Conservation (phyloP, 2,888 invertebrate genomes). For the Nudaria mundana region DNA sequence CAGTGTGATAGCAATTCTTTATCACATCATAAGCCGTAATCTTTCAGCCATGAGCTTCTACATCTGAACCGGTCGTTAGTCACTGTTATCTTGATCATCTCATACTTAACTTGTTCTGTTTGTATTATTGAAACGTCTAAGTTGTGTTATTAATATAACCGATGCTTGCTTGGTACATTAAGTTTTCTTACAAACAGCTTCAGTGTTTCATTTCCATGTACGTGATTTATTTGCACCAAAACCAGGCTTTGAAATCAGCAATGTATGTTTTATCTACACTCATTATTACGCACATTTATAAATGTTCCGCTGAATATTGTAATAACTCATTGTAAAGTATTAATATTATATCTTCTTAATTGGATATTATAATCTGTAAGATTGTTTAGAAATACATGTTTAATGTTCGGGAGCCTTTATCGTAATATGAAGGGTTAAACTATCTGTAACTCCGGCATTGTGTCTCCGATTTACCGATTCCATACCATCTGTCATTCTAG, state of each 20-base stretch:
- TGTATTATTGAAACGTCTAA: slow-evolving; percentile 37
- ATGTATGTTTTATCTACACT: slow-evolving; percentile 20
- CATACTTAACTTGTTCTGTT: slow-evolving; percentile 36
- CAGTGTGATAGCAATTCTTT: slow-evolving; percentile 57
- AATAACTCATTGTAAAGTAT: too few species aligned
- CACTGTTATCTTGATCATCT: slow-evolving; percentile 37
- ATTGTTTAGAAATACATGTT: too few species aligned
- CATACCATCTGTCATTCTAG: too few species aligned
- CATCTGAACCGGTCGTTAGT: slow-evolving; percentile 41
- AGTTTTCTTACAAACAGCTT: slow-evolving; percentile 41
- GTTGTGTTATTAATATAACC: slow-evolving; percentile 46
- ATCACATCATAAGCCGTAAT: slow-evolving; percentile 60
- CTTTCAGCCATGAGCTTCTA: slow-evolving; percentile 53
- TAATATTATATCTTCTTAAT: too few species aligned
- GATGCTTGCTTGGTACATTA: slow-evolving; percentile 52
- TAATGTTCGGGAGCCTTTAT: too few species aligned
- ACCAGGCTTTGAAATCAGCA: slow-evolving; percentile 33
- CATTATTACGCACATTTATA: slow-evolving; percentile 32
- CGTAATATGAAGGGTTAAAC: too few species aligned
- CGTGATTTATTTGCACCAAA: slow-evolving; percentile 34
- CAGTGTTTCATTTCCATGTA: slow-evolving; percentile 41
- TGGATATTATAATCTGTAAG: too few species aligned
- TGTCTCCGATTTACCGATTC: too few species aligned
- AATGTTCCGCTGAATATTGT: too few species aligned
- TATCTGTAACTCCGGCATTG: too few species aligned